phyloP scores from a whole-genome alignment of 2,113 vertebrate species.

The Numenius arquata region DNA sequence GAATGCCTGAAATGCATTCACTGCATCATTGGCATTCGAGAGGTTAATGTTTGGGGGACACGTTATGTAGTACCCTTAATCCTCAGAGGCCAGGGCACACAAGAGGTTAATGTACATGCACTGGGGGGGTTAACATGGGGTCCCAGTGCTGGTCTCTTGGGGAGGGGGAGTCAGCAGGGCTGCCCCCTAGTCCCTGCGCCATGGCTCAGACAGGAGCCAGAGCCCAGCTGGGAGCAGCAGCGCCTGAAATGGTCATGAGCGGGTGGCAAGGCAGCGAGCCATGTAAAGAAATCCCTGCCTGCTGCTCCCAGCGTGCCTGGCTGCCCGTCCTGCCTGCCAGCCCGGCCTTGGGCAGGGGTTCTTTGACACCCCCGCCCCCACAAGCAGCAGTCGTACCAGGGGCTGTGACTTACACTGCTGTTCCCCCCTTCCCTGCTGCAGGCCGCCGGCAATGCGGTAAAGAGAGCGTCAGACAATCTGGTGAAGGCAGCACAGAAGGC shows the following conservation, averaged over 20 bases:
- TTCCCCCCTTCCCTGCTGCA: conserved; percentile 7
- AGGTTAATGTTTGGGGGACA: neutral
- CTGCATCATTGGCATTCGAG: neutral
- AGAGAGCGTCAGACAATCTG: conserved; percentile 94
- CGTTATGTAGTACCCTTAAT: neutral
- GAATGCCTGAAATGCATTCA: neutral
- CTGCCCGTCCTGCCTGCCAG: neutral
- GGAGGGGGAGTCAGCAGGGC: neutral
- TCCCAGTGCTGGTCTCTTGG: rapidly evolving
- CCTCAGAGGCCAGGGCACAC: neutral
- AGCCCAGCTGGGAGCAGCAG: neutral
- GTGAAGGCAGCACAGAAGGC: conserved; percentile 98
- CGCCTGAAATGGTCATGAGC: conserved; percentile 52
- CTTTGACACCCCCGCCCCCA: neutral
- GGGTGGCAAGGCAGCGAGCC: neutral
- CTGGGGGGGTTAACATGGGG: rapidly evolving
- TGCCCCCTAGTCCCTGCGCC: neutral
- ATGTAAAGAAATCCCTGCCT: conserved; percentile 22
- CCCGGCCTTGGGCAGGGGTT: neutral
- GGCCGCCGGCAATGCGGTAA: conserved; percentile 94
- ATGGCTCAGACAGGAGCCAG: neutral
- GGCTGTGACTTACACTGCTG: neutral
- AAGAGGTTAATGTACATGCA: neutral
- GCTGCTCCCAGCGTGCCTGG: neutral
- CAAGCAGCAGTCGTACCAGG: rapidly evolving